Base-by-base conservation (phyloP, 2,113 vertebrate species). In the Silurus meridionalis region DNA sequence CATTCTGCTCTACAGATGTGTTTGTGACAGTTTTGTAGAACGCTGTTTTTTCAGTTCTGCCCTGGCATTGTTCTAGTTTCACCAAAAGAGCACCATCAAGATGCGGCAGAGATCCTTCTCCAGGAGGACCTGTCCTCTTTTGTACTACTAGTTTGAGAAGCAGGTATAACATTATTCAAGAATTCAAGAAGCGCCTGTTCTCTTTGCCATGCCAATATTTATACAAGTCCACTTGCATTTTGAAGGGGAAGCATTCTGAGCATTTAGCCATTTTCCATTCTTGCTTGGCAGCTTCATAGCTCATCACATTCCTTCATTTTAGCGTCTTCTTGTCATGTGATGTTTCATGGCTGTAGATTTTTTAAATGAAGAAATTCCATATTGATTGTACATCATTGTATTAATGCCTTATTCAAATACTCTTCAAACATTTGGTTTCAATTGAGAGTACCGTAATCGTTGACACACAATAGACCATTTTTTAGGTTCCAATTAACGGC, bases 61-160 rank as follows among this genome's bases (percentile, higher is more conserved):
- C 77, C 77, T 5, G 53, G 8, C 77, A 28, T 80, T 80, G 55
- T 60, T 80, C 55, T 80, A 80, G 77, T 60, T 80, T 80, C 19
- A 60, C 14, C 25, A 58, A 19, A 79, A 28, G 5, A 58, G 17
- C 25, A 37, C 4, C 53, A 37, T 58, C 7, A 79, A 10, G 25
- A 79, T 79, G 55, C 55, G 58, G 25, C 8, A 19, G 14, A 19
- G 19, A 58, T 60, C 55, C 25, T 75, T 75, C n/a, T 79, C 25
- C n/a, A 37, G 77, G 55, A 58, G 52, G 52, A 55, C 23, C 4
- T 78, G 74, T 78, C 52, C 74, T 78, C 74, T 55, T 78, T 78
- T 78, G 74, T 55, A 2, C 19, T 25, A 14, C 71, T 11, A 52
- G 72, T 52, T 52, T 77, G 50, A 55, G 77, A 58, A 19, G 19